Evolutionary conservation across 2,113 vertebrate species (phyloP), one percentile per base, ranked within the genome.

Genomic region (Antechinus stuartii): DNA sequence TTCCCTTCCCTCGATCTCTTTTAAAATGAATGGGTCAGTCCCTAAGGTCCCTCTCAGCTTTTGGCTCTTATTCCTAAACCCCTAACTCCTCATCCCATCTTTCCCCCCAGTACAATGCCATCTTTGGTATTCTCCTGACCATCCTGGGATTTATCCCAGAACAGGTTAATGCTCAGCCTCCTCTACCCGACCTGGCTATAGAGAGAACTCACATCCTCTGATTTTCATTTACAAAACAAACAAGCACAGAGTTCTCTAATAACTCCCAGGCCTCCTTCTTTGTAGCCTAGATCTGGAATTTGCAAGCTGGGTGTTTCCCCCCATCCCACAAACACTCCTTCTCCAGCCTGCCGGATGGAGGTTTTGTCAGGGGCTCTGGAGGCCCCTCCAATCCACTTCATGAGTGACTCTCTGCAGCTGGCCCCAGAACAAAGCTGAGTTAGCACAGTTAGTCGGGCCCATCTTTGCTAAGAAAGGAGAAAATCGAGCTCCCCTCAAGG

Each of bases 191-290:
- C 90, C 92, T 91, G 92, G 57, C 95, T 89, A 42, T 50, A 91
- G 90, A 89, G 90, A 9, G 26, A 92, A 92, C 96, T 96, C 91
- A 92, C 95, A 89, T 23, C 10, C 91, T 97, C 97, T 96, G 95
- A 98, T 91, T 97, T 96, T 97, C 98, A 98, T 98, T 97, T 97
- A 91, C 96, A 97, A 98, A 97, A 97, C 97, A 97, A 98, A 98
- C 98, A 98, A 97, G 96, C 97, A 98, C 97, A 96, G 68, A 30
- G 25, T 53, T 93, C 90, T 90, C 90, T 98, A 98, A 98, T 98
- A 96, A 97, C 94, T 98, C 92, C 95, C 98, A 98, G 98, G 90
- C 97, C 92, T 96, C 61, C 90, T 89, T 50, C 92, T 93, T 93
- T 50, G 95, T 91, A 96, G 90, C 93, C n/a, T 49, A 92, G 94